Percentiles rank a stretch among this genome's conserved stretches.
phyloP scores from a whole-genome alignment of 1,140 invertebrate genomes.

The Drosophila mayri region DNA sequence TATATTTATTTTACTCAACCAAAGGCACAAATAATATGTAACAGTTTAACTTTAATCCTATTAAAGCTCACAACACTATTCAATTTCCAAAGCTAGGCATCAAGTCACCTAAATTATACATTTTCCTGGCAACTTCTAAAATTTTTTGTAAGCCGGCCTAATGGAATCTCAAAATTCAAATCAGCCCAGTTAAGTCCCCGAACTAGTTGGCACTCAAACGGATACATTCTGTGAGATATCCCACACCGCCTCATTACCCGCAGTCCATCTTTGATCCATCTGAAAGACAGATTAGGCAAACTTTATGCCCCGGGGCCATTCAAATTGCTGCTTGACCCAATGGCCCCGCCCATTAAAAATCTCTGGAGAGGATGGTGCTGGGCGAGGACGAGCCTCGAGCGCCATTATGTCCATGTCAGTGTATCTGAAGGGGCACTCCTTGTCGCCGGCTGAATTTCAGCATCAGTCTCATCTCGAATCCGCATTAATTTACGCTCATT shows the following conservation, averaged over 20 bases:
- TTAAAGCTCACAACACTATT: neutral
- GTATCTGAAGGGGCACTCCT: constrained; percentile 42
- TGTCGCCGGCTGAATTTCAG: constrained; percentile 22
- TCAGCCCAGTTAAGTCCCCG: constrained; percentile 8
- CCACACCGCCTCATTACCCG: constrained; percentile 38
- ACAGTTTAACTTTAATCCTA: neutral
- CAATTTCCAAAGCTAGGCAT: neutral
- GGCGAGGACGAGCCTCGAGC: constrained; percentile 28
- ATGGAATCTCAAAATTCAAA: constrained; percentile 29
- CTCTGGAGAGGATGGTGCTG: constrained; percentile 11
- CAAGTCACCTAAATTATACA: neutral
- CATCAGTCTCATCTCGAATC: constrained; percentile 62
- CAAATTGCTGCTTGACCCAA: constrained; percentile 67
- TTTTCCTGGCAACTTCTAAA: neutral
- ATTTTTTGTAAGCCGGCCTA: neutral
- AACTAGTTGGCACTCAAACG: constrained; percentile 22
- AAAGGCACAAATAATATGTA: too few relatives aligned
- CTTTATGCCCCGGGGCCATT: constrained; percentile 54
- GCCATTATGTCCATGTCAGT: constrained; percentile 61
- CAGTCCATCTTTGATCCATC: constrained; percentile 60
- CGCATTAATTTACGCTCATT: constrained; percentile 79
- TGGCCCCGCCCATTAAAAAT: constrained; percentile 47
- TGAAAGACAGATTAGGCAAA: constrained; percentile 65
- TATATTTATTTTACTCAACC: neutral
- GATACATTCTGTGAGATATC: constrained; percentile 15